Base-by-base conservation (phyloP, 2,113 vertebrate species). In the Rhabdornis inornatus region DNA sequence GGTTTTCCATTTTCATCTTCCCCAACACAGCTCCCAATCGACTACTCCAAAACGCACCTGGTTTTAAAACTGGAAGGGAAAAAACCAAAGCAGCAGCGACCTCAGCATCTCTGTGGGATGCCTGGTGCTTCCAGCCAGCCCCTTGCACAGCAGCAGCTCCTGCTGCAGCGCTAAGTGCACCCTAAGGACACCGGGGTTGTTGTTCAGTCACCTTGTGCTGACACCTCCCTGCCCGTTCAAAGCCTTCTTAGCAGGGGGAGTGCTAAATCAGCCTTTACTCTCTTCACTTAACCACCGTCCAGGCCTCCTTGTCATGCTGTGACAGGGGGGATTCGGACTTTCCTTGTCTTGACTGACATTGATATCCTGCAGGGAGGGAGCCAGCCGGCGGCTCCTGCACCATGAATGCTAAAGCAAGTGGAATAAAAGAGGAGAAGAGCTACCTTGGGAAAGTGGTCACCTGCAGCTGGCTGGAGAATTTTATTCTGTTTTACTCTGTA, bases 301-400 rank as follows among this genome's bases (percentile, higher is more conserved):
- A 82, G 94, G 71, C 89, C 79, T 74, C 65, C 80, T 35, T 63
- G 92, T 89, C 83, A 72, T 19, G 57, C 96, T 31, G 81, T 94
- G 91, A 87, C 59, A 39, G 25, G 56, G 89, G 78, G 87, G 80
- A 91, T 94, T 87, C 42, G 52, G 94, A 94, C 94, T 95, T 83
- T 52, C 85, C 87, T 94, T 89, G 93, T 94, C 92, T 92, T 95
- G 96, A 91, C 95, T 96, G 98, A 98, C 96, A 96, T 21, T 94
- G 87, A 44, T 72, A 74, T 82, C 92, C 89, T 74, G 90, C 91
- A 30, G 22, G 92, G 95, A 93, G 96, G 85, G 86, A 76, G 79
- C 39, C 16, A 85, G 87, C 75, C 1, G 9, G 45, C 44, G 55
- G 92, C 88, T 72, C 59, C 89, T 21, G 90, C 47, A 6, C 44